Evolutionary conservation across 2,113 vertebrate species (phyloP).

Genomic region (Chaetorhynchus papuensis): DNA sequence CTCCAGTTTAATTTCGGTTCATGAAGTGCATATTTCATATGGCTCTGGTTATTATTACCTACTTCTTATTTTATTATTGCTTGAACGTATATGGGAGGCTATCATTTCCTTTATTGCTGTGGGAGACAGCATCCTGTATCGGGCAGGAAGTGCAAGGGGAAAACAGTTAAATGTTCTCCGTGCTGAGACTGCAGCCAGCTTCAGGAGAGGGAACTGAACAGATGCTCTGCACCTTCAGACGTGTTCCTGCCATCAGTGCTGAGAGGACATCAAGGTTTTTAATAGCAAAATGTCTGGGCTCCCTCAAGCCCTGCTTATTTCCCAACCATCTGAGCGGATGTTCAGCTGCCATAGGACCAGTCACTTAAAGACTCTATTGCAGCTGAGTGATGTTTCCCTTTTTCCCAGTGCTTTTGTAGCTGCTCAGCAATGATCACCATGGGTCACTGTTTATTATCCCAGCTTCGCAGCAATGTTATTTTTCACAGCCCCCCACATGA

Average conservation of each 20-base stretch:
- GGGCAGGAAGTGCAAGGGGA: constrained; percentile 35
- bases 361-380: background rate
- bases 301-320: background rate
- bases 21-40: constrained; percentile 66
- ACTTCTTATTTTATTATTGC: constrained; percentile 62
- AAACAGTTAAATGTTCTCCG: background rate
- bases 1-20: constrained; percentile 68
- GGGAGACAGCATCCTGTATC: constrained; percentile 47
- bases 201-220: background rate
- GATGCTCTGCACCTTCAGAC: background rate
- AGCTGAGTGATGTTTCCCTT: background rate
- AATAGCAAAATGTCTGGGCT: background rate
- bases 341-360: background rate
- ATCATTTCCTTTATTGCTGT: constrained; percentile 63
- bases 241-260: background rate
- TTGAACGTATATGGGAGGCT: constrained; percentile 50
- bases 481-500: background rate
- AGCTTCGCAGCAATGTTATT: constrained; percentile 20
- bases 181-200: background rate
- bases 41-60: constrained; percentile 63
- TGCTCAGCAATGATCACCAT: background rate
- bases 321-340: background rate
- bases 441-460: constrained; percentile 47
- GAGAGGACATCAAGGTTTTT: background rate
- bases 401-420: background rate